These are phyloP conservation scores for Craseonycteris thonglongyai DNA, from an alignment of 2,113 vertebrate genomes.

Conservation along the genomic window DNA sequence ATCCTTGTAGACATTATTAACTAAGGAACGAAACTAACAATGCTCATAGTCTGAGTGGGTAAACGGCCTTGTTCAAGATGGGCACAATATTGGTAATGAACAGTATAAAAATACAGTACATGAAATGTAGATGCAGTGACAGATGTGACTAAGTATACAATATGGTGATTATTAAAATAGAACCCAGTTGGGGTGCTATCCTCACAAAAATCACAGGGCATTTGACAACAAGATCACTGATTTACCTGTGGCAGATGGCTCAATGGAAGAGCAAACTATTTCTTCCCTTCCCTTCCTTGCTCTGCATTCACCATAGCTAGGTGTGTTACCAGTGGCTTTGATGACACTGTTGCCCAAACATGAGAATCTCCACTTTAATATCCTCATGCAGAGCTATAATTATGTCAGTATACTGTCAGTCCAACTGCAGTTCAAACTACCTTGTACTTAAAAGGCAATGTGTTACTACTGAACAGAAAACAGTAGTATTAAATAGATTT, in stretches of 20 bases:
- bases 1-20: not conserved
- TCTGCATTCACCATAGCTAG: not conserved
- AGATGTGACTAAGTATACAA: not conserved
- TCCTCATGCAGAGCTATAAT: not conserved
- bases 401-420: not conserved
- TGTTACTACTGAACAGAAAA: not conserved
- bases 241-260: not conserved
- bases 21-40: not conserved
- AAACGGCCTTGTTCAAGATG: not conserved
- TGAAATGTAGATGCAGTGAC: not conserved
- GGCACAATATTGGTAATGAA: not conserved
- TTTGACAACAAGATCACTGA: not conserved
- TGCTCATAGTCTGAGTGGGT: not conserved
- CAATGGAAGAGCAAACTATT: not conserved
- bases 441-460: not conserved
- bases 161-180: not conserved
- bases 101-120: not conserved
- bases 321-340: not conserved
- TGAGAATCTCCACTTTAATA: not conserved
- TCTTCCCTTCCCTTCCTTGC: not conserved
- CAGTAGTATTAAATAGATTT: not conserved
- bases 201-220: not conserved
- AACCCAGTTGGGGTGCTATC: not conserved
- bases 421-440: not conserved
- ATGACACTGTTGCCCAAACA: not conserved